Conservation (phyloP, 1,140 invertebrate species). For the Caenorhabditis elegans region WBcel235 BX284606.5:8996501-8997000, state of each 20-base stretch:
- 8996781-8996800: neutral
- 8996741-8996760: neutral
- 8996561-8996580: neutral
- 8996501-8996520: too few species aligned
- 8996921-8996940: constrained; percentile 27
- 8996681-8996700: neutral
- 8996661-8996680: neutral
- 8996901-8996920: constrained; percentile 18
- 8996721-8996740: neutral
- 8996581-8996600: neutral
- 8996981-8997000: constrained; percentile 28
- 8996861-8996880: neutral
- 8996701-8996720: neutral
- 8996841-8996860: neutral
- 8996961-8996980: neutral
- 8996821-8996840: neutral
- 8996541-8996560: too few species aligned
- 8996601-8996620: neutral
- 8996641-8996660: neutral
- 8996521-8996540: too few species aligned
- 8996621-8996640: neutral
- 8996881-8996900: neutral
- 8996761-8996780: neutral
- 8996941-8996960: neutral
- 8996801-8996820: neutral